These are phyloP conservation scores for Cryptomyrus ogoouensis DNA, from an alignment of 2,113 vertebrate genomes.

Conservation along the genomic window DNA sequence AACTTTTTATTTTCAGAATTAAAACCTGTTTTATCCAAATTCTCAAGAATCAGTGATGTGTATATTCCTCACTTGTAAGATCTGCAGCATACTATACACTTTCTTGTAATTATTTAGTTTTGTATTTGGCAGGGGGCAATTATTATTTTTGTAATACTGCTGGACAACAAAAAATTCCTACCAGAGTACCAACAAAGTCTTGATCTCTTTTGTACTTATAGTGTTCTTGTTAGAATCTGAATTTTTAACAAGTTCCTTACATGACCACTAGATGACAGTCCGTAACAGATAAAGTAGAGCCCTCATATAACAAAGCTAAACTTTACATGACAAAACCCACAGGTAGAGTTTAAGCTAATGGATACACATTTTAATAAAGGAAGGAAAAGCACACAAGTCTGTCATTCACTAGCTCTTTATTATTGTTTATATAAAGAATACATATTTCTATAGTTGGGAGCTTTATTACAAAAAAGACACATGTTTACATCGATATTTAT, in stretches of 20 bases:
- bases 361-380: not conserved
- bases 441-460: not conserved
- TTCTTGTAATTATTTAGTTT: not conserved
- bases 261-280: conserved; percentile 54
- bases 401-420: not conserved
- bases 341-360: not conserved
- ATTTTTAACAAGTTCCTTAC: not conserved
- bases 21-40: not conserved
- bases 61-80: not conserved
- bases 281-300: conserved; percentile 29
- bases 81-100: not conserved
- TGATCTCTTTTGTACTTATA: not conserved
- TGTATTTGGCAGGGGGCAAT: not conserved
- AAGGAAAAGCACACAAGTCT: not conserved
- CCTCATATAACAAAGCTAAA: not conserved
- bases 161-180: not conserved
- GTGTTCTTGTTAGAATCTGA: not conserved
- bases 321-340: not conserved
- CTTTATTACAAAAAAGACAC: not conserved
- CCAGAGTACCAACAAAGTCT: not conserved
- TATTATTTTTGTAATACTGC: not conserved
- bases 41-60: not conserved
- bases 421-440: not conserved
- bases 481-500: not conserved
- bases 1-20: too few relatives aligned